Conservation (phyloP, 2,888 invertebrate species). For the Elmis aenea region DNA sequence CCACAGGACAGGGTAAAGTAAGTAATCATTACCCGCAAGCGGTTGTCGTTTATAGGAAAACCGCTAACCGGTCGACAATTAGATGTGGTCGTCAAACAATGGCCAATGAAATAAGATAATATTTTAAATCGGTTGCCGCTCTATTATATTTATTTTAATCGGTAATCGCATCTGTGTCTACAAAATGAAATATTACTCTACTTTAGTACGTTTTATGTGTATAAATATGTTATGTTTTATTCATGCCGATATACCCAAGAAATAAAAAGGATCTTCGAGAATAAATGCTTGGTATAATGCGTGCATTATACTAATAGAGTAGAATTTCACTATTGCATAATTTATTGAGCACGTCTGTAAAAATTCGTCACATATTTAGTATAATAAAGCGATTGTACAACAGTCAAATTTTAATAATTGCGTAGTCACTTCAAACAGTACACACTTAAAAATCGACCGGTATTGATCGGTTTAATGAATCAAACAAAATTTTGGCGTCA, state of each 20-base stretch:
- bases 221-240: slow-evolving; percentile 12
- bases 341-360: too few species aligned
- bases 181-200: slow-evolving; percentile 10
- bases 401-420: too few species aligned
- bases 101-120: slow-evolving; percentile 12
- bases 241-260: slow-evolving; percentile 10
- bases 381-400: too few species aligned
- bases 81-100: slow-evolving; percentile 19
- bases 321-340: too few species aligned
- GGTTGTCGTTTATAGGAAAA: slow-evolving; percentile 11
- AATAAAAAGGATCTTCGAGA: too few species aligned
- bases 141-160: slow-evolving; percentile 15
- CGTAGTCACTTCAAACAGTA: too few species aligned
- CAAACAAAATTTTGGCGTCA: too few species aligned
- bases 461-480: too few species aligned
- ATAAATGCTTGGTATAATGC: too few species aligned
- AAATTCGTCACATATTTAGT: too few species aligned
- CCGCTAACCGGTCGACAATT: slow-evolving; percentile 21
- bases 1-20: slow-evolving; percentile 17
- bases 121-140: slow-evolving; percentile 14
- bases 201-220: slow-evolving; percentile 9
- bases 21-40: slow-evolving; percentile 18
- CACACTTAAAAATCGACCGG: too few species aligned
- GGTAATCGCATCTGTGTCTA: slow-evolving; percentile 2
- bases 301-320: too few species aligned